phyloP scores from a whole-genome alignment of 2,888 invertebrate genomes.

The Vannuccia rotundouncinata region DNA sequence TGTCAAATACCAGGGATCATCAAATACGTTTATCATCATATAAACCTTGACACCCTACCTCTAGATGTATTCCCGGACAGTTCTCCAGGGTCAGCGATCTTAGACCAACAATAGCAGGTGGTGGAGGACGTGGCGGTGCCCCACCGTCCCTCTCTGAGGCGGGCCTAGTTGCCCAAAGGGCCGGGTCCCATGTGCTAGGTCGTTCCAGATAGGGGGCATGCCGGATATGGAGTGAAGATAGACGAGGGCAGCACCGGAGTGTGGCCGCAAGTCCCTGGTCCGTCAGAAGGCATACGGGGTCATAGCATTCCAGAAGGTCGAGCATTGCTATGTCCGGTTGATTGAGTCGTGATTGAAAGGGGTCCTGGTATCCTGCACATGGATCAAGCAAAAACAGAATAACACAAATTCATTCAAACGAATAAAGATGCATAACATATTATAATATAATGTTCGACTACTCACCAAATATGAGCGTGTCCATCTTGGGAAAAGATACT shows the following conservation, averaged over 20 bases:
- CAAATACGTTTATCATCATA: too few relatives aligned
- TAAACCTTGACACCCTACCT: too few relatives aligned
- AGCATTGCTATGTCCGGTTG: slow-evolving; percentile 29
- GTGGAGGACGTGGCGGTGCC: slow-evolving; percentile 1
- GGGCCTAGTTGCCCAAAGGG: neutral
- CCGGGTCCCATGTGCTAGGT: slow-evolving; percentile 21
- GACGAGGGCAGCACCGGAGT: slow-evolving; percentile 31
- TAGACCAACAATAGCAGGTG: slow-evolving; percentile 14
- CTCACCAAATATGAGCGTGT: slow-evolving; percentile 46
- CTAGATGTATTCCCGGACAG: slow-evolving; percentile 34
- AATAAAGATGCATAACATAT: neutral
- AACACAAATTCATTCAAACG: neutral
- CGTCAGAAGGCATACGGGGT: slow-evolving; percentile 36
- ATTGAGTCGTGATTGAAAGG: slow-evolving; percentile 36
- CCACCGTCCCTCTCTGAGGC: neutral
- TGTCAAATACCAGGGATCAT: too few relatives aligned
- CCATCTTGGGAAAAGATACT: slow-evolving; percentile 46
- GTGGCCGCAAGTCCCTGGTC: slow-evolving; percentile 32
- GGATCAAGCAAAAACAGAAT: neutral
- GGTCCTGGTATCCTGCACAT: slow-evolving; percentile 36
- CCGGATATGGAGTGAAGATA: slow-evolving; percentile 31
- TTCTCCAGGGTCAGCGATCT: slow-evolving; percentile 37
- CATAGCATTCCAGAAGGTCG: slow-evolving; percentile 30
- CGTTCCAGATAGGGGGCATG: slow-evolving; percentile 25
- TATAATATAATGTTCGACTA: neutral